Percentiles rank a stretch among this genome's conserved stretches.
Conservation (phyloP, 2,113 vertebrate species). For the Oenanthe oenanthe region DNA sequence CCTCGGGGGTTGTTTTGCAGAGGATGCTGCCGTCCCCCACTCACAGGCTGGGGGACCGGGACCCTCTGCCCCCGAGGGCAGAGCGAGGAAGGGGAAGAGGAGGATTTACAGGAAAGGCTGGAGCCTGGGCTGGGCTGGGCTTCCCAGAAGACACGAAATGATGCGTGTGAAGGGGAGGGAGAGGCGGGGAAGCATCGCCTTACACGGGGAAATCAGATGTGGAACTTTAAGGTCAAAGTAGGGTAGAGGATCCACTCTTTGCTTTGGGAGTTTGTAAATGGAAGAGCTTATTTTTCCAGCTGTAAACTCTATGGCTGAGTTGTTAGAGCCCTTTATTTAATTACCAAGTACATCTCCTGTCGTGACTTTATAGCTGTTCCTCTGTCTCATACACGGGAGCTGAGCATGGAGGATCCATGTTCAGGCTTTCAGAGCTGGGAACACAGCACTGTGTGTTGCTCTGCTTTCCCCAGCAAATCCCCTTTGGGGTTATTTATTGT, state of each 20-base stretch:
- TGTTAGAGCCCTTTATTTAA: neutral
- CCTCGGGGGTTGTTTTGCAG: neutral
- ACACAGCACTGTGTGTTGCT: accelerated
- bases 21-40: accelerated
- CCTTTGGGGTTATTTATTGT: neutral
- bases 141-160: constrained; percentile 49
- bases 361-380: neutral
- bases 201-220: neutral
- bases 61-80: neutral
- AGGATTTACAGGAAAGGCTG: constrained; percentile 4
- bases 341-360: neutral
- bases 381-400: accelerated
- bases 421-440: neutral
- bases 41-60: neutral
- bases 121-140: neutral
- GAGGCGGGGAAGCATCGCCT: neutral
- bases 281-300: neutral
- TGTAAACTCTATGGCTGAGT: neutral
- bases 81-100: neutral
- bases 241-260: neutral
- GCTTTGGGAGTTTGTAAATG: neutral
- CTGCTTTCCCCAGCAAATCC: neutral
- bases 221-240: neutral
- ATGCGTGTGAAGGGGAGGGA: neutral
- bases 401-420: accelerated